A percentile compares a stretch with the other conserved stretches of the same genome.
Conservation (phyloP, 1,140 invertebrate genomes). For the Drosophila melanica region DNA sequence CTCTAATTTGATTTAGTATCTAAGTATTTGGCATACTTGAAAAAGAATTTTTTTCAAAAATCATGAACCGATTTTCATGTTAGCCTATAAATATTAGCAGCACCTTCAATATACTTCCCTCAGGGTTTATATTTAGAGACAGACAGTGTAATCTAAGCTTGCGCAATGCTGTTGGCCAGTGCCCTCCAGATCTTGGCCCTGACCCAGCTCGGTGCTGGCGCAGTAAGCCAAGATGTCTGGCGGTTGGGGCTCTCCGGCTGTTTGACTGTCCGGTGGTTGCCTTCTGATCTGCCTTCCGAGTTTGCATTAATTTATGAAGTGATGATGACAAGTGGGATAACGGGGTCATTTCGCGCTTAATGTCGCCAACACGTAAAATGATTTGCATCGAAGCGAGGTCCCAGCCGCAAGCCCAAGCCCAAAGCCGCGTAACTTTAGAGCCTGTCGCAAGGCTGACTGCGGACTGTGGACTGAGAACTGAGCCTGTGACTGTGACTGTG, state of each 20-base stretch:
- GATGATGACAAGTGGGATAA: slow-evolving; percentile 84
- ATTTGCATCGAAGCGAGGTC: slow-evolving; percentile 72
- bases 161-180: slow-evolving; percentile 7
- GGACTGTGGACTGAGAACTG: slow-evolving; percentile 25
- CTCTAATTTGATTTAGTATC: no score
- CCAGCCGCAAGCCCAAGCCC: slow-evolving; percentile 14
- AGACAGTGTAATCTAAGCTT: background rate
- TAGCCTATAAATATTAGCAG: no score
- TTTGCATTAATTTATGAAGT: slow-evolving; percentile 83
- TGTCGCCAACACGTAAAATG: slow-evolving; percentile 83
- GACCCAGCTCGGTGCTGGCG: slow-evolving; percentile 7
- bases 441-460: slow-evolving; percentile 66
- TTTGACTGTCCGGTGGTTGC: slow-evolving; percentile 14
- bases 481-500: slow-evolving; percentile 1
- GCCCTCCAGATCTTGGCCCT: background rate
- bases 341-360: slow-evolving; percentile 83
- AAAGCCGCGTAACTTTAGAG: slow-evolving; percentile 73
- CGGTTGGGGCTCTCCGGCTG: slow-evolving; percentile 2
- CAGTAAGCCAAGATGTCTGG: slow-evolving; percentile 13
- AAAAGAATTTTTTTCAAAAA: no score
- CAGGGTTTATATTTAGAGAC: no score
- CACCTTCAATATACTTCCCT: no score
- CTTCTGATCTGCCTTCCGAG: slow-evolving; percentile 48
- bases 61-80: no score
- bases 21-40: no score